Evolutionary conservation across 2,888 invertebrate species (phyloP).

Genomic region (Tridacna crocea): DNA sequence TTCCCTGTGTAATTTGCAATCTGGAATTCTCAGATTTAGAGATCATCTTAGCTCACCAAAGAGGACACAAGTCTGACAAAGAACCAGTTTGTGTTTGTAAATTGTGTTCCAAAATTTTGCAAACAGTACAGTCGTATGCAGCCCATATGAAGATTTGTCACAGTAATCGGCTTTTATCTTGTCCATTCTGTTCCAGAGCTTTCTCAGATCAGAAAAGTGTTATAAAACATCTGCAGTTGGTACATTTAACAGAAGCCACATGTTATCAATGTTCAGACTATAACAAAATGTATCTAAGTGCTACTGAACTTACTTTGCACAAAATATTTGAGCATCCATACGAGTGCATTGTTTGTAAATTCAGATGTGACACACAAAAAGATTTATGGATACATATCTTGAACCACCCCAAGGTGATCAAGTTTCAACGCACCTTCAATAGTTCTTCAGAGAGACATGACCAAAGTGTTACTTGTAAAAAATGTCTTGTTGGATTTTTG

Average conservation of each 20-base stretch:
- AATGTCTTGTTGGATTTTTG: conserved; percentile 21
- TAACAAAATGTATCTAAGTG: not conserved
- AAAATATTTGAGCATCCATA: conserved; percentile 14
- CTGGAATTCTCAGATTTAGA: not conserved
- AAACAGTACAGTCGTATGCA: not conserved
- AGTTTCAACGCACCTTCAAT: not conserved
- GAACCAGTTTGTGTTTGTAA: not conserved
- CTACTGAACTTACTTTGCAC: conserved; percentile 4
- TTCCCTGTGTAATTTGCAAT: not conserved
- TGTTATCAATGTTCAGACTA: not conserved
- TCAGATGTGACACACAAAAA: not conserved
- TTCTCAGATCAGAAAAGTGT: conserved; percentile 1
- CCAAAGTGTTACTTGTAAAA: conserved; percentile 12
- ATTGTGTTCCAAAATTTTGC: not conserved
- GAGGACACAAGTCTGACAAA: not conserved
- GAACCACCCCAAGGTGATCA: not conserved
- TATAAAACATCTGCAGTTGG: not conserved
- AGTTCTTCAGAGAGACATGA: not conserved
- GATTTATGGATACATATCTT: not conserved
- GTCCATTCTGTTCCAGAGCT: conserved; percentile 9
- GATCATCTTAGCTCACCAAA: not conserved
- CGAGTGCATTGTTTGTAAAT: conserved; percentile 13
- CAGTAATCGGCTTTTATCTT: not conserved
- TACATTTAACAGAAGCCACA: not conserved
- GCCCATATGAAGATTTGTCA: not conserved